A percentile compares a stretch with the other conserved stretches of the same genome.
phyloP scores from a whole-genome alignment of 2,888 invertebrate species.

The Xylocampa areola region DNA sequence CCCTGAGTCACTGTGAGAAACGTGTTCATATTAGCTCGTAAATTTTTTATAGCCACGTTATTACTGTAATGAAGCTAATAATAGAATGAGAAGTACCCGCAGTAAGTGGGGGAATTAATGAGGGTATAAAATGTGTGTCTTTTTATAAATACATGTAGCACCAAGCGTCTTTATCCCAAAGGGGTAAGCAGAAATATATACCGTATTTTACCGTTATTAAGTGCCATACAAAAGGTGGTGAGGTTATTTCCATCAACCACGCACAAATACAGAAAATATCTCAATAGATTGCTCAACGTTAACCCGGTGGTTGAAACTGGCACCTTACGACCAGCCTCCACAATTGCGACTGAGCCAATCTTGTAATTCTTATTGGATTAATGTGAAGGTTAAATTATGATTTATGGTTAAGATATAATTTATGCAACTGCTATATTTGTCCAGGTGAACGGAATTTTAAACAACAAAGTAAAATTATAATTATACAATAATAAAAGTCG shows the following conservation, averaged over 20 bases:
- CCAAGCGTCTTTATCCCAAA: no score
- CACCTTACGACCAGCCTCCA: no score
- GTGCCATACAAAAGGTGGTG: no score
- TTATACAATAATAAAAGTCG: no score
- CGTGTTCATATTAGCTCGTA: constrained; percentile 45
- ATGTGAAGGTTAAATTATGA: neutral
- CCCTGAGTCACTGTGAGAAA: constrained; percentile 31
- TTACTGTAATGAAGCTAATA: constrained; percentile 53
- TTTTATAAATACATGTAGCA: neutral
- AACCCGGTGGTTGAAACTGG: no score
- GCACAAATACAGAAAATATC: no score
- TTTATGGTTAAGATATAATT: neutral
- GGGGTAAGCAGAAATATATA: no score
- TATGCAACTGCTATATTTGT: neutral
- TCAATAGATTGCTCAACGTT: no score
- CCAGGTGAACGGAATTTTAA: constrained; percentile 1
- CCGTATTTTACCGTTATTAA: no score
- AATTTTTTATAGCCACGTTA: constrained; percentile 51
- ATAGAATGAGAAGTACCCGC: constrained; percentile 34
- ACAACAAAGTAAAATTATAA: no score
- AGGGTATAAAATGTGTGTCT: constrained; percentile 9
- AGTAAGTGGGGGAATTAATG: constrained; percentile 23
- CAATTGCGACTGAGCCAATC: neutral
- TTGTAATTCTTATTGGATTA: no score
- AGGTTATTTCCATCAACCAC: no score